A percentile compares a stretch with the other conserved stretches of the same genome.
Conservation (phyloP, 2,888 invertebrate genomes). For the Rotaria socialis region DNA sequence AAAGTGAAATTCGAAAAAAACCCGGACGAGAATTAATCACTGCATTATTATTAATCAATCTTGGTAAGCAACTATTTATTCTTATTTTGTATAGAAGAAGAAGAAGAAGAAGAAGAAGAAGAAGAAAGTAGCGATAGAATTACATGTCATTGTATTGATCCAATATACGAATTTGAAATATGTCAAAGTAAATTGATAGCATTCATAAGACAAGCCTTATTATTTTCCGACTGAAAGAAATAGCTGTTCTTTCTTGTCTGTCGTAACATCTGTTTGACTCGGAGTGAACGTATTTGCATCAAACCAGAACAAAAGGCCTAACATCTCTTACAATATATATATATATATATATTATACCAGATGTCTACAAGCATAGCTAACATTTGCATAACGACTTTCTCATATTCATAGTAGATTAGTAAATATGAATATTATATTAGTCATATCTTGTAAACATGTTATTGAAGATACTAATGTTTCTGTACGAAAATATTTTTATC, state of each 20-base stretch:
- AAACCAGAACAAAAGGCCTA: neutral
- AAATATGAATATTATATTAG: neutral
- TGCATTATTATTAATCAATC: constrained; percentile 38
- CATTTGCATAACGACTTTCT: neutral
- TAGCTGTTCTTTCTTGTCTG: neutral
- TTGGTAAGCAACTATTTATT: neutral
- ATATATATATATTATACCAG: neutral
- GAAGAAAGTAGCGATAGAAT: neutral
- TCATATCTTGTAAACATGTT: neutral
- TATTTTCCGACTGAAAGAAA: too few relatives aligned
- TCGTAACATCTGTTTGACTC: neutral
- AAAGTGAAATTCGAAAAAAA: constrained; percentile 27
- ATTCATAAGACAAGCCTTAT: too few relatives aligned
- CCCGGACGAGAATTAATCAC: constrained; percentile 44
- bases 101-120: neutral
- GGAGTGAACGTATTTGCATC: neutral
- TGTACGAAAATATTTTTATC: too few relatives aligned
- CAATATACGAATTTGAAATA: neutral
- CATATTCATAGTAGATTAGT: neutral
- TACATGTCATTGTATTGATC: neutral
- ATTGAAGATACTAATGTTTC: neutral
- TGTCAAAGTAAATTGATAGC: too few relatives aligned
- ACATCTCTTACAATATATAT: neutral
- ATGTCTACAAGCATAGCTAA: neutral
- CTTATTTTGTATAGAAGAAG: too few relatives aligned